Evolutionary conservation across 2,888 invertebrate species (phyloP).

Genomic region (Ophioninae sp.): DNA sequence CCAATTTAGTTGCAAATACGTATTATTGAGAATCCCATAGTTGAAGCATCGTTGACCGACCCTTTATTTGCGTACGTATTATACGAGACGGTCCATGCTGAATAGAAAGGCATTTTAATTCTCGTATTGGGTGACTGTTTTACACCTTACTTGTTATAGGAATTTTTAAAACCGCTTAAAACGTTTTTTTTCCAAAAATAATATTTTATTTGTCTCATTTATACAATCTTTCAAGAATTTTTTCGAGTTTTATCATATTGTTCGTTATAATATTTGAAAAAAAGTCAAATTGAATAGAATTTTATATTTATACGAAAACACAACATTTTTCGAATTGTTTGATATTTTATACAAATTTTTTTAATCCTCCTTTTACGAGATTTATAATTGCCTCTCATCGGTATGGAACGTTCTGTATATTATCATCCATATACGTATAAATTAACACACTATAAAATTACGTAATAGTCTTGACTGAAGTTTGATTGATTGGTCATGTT

Average conservation of each 20-base stretch:
- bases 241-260: neutral
- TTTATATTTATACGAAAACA: too few species aligned
- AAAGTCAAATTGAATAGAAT: too few species aligned
- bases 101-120: neutral
- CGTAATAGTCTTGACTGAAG: conserved; percentile 71
- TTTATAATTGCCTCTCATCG: neutral
- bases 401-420: neutral
- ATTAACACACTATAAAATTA: conserved; percentile 41
- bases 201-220: neutral
- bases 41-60: conserved; percentile 63
- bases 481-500: conserved; percentile 48
- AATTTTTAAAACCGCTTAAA: too few species aligned
- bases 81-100: neutral
- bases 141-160: too few species aligned
- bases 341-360: too few species aligned
- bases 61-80: conserved; percentile 1
- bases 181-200: neutral
- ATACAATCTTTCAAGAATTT: neutral
- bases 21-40: conserved; percentile 63
- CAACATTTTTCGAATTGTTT: too few species aligned
- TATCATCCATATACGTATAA: neutral
- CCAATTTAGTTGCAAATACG: conserved; percentile 49
- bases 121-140: neutral
- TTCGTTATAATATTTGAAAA: too few species aligned
- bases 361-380: too few species aligned